Percentiles rank a stretch among this genome's conserved stretches.
These are phyloP conservation scores for Strongylocentrotus purpuratus DNA, from an alignment of 35 echinoderm and acorn worm genomes.

Conservation along the genomic window DNA sequence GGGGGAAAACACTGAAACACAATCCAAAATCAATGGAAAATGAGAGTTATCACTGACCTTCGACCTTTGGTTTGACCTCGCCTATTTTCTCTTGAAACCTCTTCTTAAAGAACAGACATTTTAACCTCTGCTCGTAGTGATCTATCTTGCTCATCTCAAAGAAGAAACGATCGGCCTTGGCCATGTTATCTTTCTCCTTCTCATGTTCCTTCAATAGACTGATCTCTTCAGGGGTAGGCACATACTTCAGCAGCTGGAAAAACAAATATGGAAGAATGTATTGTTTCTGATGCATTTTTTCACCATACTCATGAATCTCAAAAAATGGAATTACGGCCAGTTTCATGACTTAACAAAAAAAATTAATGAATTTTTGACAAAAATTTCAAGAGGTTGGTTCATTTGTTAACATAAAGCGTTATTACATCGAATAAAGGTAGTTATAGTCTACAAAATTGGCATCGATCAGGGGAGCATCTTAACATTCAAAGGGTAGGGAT, in stretches of 20 bases:
- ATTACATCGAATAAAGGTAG: too few species aligned
- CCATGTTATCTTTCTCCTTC: constrained; percentile 82
- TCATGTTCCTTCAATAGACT: constrained; percentile 89
- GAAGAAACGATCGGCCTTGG: constrained; percentile 91
- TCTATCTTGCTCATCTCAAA: constrained; percentile 93
- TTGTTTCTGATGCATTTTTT: neutral
- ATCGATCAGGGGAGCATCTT: too few species aligned
- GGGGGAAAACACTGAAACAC: too few species aligned
- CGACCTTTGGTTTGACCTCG: constrained; percentile 95
- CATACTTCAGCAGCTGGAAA: constrained; percentile 92
- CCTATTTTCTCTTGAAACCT: constrained; percentile 94
- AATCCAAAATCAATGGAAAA: too few species aligned
- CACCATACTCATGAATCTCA: too few species aligned
- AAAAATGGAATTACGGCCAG: too few species aligned
- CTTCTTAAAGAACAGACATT: constrained; percentile 97
- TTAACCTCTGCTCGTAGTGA: constrained; percentile 96
- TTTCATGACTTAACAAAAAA: too few species aligned
- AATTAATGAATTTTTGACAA: too few species aligned
- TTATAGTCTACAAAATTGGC: too few species aligned
- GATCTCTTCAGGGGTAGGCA: constrained; percentile 86
- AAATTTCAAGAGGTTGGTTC: too few species aligned
- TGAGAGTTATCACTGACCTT: constrained; percentile 61
- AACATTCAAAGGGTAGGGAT: too few species aligned
- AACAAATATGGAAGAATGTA: neutral
- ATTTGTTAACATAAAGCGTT: too few species aligned